phyloP scores from a whole-genome alignment of 2,888 invertebrate species.

The Arge pagana region DNA sequence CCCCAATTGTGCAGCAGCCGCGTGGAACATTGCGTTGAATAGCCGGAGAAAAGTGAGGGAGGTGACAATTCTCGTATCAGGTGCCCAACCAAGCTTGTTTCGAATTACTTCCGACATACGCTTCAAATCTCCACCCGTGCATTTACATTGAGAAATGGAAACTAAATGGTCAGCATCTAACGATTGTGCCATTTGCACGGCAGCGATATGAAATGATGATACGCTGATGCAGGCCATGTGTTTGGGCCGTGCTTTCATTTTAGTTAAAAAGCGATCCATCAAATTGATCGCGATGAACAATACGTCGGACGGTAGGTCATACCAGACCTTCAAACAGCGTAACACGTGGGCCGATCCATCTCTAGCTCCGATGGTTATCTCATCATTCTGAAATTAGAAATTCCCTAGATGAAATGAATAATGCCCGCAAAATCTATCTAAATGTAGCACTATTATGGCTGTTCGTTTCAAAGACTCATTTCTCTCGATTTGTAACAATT shows the following conservation, averaged over 20 bases:
- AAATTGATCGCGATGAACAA: conserved; percentile 78
- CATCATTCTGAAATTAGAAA: conserved; percentile 72
- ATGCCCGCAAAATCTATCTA: no score
- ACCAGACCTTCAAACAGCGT: conserved; percentile 84
- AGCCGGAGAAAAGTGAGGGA: conserved; percentile 73
- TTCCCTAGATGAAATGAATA: no score
- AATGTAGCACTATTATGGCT: no score
- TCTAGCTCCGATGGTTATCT: conserved; percentile 76
- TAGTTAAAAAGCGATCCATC: conserved; percentile 81
- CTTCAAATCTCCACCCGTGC: conserved; percentile 80
- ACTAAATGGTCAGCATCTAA: conserved; percentile 71
- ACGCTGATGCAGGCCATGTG: conserved; percentile 88
- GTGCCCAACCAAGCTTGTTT: conserved; percentile 73
- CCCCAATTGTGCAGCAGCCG: conserved; percentile 62
- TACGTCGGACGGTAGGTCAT: conserved; percentile 78
- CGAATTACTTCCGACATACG: conserved; percentile 85
- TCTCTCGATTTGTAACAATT: no score
- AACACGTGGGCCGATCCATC: conserved; percentile 82
- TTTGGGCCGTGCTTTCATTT: conserved; percentile 80
- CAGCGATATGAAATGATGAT: conserved; percentile 83
- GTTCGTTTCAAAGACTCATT: no score
- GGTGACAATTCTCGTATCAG: conserved; percentile 65
- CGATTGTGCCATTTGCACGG: conserved; percentile 67
- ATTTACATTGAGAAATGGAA: conserved; percentile 74
- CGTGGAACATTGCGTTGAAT: conserved; percentile 67